These are phyloP conservation scores for Syngnathus typhle DNA, from an alignment of 2,113 vertebrate species.

Conservation along the genomic window DNA sequence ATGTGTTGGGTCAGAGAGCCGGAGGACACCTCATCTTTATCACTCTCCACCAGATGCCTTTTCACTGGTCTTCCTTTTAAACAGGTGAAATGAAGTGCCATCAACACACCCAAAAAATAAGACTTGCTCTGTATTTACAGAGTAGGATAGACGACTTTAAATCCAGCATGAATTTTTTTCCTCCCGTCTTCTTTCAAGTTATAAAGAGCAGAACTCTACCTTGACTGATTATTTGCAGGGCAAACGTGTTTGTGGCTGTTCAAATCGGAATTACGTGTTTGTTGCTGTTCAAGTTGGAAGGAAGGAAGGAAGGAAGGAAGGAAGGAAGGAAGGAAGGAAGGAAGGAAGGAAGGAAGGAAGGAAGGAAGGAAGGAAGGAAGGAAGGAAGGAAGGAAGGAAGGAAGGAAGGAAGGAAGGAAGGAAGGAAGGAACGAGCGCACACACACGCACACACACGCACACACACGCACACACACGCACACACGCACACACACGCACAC, in stretches of 20 bases:
- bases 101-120: neutral
- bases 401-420: no score
- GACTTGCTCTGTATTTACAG: neutral
- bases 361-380: no score
- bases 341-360: no score
- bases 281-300: neutral
- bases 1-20: constrained; percentile 37
- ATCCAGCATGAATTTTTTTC: neutral
- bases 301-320: neutral
- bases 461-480: no score
- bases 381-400: no score
- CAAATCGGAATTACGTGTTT: neutral
- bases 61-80: constrained; percentile 25
- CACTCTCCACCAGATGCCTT: constrained; percentile 24
- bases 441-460: no score
- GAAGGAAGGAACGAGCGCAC: neutral
- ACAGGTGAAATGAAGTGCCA: constrained; percentile 8
- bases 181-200: constrained; percentile 1
- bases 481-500: no score
- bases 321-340: no score
- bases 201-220: constrained; percentile 12
- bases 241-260: neutral
- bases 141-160: neutral
- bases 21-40: constrained; percentile 46
- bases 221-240: constrained; percentile 21